Base-by-base conservation (phyloP, 2,797 vertebrate genomes). In the Esox lucius region DNA sequence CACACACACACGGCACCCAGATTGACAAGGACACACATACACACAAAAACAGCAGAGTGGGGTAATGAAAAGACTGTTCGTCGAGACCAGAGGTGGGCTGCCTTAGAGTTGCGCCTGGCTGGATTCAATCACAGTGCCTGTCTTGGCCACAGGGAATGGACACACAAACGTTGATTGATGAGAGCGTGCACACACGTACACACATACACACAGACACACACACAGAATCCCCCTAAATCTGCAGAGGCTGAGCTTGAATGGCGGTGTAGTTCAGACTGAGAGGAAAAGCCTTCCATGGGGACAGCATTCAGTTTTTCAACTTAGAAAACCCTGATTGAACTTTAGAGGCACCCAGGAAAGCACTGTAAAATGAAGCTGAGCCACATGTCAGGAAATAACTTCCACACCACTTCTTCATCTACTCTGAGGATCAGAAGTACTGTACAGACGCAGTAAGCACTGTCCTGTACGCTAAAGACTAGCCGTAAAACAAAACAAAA, bases 41-140 rank as follows among this genome's bases (percentile, higher is more conserved):
- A 13, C 56, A 56, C 87, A 81, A 87, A 74, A 75, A 78, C 74
- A 17, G 62, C 35, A 39, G 35, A 39, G 7, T 39, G 71, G 87
- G 13, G 81, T 92, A 93, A 87, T 90, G 49, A 28, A 53, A 69
- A 56, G 75, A 85, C 87, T 88, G 85, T 84, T 75, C 85, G 77
- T 83, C 86, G 89, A 73, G 76, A 83, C 49, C 69, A 75, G 68
- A 84, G 87, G 86, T 86, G 76, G 80, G 61, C 85, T 83, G 64
- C 85, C 83, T 82, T 71, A 70, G 73, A 82, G 81, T 39, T 39
- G 81, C 73, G 33, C 35, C 75, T 81, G 87, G 88, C 85, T 90
- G 82, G 81, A 85, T 85, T 87, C 78, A 89, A 87, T 92, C 88
- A 86, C 64, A 76, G 78, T 73, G 31, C 16, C 83, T 87, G 85